Conservation (phyloP, 2,888 invertebrate species). For the Congeria kusceri region DNA sequence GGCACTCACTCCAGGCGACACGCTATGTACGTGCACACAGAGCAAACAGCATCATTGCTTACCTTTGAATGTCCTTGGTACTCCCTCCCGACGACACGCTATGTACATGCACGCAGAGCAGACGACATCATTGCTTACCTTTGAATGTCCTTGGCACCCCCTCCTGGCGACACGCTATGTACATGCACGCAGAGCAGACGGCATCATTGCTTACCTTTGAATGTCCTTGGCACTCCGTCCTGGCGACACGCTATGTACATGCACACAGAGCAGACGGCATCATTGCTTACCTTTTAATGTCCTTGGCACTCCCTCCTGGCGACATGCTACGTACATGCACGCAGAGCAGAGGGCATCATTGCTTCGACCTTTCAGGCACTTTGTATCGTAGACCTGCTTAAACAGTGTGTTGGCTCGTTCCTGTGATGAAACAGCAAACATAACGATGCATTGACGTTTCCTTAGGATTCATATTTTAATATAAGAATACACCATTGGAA, state of each 20-base stretch:
- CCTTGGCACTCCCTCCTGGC: slow-evolving; percentile 99
- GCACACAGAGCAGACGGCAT: slow-evolving; percentile 99
- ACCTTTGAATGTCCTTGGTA: slow-evolving; percentile 97
- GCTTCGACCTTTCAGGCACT: slow-evolving; percentile 96
- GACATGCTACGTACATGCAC: slow-evolving; percentile 98
- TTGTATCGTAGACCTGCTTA: slow-evolving; percentile 98
- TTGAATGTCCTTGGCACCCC: too few relatives aligned
- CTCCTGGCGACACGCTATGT: too few relatives aligned
- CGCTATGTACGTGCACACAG: too few relatives aligned
- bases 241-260: slow-evolving; percentile 99
- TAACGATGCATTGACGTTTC: too few relatives aligned
- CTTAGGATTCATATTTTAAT: too few relatives aligned
- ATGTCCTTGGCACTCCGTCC: slow-evolving; percentile 99
- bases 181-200: slow-evolving; percentile 98
- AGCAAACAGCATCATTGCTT: too few relatives aligned
- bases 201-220: slow-evolving; percentile 96
- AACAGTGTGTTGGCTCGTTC: slow-evolving; percentile 98
- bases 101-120: slow-evolving; percentile 92
- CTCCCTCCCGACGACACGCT: slow-evolving; percentile 99
- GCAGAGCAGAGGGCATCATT: slow-evolving; percentile 99
- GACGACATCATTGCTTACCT: too few relatives aligned
- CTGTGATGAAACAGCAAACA: slow-evolving; percentile 67
- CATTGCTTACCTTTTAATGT: slow-evolving; percentile 95
- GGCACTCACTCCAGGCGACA: too few relatives aligned
- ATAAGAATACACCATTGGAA: too few relatives aligned